These are phyloP conservation scores for Drosophila demipolita DNA, from an alignment of 2,888 invertebrate genomes.

Conservation along the genomic window DNA sequence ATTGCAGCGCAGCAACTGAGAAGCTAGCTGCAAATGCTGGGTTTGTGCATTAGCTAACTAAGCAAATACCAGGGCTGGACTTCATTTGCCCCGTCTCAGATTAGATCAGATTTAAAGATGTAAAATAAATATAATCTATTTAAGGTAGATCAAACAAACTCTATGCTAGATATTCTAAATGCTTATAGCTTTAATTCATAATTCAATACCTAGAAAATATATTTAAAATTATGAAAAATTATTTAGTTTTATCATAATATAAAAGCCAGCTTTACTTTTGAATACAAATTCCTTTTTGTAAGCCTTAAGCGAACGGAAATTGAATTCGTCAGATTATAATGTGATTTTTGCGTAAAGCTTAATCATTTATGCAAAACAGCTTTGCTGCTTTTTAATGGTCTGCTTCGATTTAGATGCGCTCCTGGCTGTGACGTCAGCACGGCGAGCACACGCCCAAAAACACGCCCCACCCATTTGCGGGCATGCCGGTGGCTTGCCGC, in stretches of 20 bases:
- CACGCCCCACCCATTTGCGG: neutral
- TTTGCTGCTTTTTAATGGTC: neutral
- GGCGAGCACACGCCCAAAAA: constrained; percentile 6
- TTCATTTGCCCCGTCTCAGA: neutral
- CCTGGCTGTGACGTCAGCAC: constrained; percentile 49
- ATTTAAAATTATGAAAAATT: neutral
- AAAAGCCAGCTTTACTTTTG: neutral
- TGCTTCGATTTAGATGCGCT: constrained; percentile 20
- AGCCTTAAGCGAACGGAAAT: neutral
- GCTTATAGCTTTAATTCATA: neutral
- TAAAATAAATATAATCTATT: no score
- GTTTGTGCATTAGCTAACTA: constrained; percentile 46
- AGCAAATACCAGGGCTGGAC: constrained; percentile 24
- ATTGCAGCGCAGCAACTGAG: constrained; percentile 65
- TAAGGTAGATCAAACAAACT: neutral
- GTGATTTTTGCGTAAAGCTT: neutral
- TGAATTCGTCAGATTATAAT: neutral
- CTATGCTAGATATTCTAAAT: neutral
- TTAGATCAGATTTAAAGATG: neutral
- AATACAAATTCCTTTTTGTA: neutral
- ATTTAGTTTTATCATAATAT: neutral
- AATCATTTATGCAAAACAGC: neutral
- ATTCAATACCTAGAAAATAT: neutral
- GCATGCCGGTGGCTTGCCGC: neutral
- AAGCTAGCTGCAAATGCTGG: constrained; percentile 28